These are phyloP conservation scores for Pholis gunnellus DNA, from an alignment of 2,113 vertebrate species.

Conservation along the genomic window DNA sequence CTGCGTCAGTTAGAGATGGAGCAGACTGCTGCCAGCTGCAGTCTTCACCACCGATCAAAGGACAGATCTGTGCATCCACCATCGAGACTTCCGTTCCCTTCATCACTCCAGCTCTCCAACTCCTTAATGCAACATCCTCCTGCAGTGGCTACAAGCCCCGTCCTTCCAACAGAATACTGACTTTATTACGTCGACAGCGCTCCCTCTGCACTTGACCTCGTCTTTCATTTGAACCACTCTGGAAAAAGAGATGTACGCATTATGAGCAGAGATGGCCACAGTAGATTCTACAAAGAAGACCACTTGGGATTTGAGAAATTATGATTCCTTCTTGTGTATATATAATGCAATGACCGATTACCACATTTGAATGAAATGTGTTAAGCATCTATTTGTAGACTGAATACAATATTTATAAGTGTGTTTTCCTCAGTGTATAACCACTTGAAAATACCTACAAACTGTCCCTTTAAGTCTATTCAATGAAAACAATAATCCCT, in stretches of 20 bases:
- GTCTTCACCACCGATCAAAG: background rate
- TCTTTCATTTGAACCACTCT: background rate
- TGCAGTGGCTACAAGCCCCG: background rate
- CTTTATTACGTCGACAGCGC: background rate
- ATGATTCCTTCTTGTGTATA: background rate
- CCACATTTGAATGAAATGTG: slow-evolving; percentile 3
- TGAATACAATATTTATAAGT: too few relatives aligned
- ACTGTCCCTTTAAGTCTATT: background rate
- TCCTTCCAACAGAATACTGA: background rate
- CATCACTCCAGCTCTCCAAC: background rate
- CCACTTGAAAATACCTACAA: background rate
- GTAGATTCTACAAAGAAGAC: background rate
- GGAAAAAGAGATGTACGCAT: background rate
- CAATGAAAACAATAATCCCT: background rate
- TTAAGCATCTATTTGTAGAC: too few relatives aligned
- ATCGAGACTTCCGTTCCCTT: background rate
- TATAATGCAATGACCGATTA: background rate
- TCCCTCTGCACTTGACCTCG: slow-evolving; percentile 1
- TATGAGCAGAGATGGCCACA: background rate
- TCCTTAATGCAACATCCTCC: background rate
- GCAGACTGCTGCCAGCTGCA: background rate
- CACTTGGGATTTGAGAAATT: background rate
- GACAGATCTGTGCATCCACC: background rate
- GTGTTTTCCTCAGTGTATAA: too few relatives aligned
- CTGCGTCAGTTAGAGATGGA: background rate